phyloP scores from a whole-genome alignment of 2,113 vertebrate genomes.

The Seriola rivoliana region DNA sequence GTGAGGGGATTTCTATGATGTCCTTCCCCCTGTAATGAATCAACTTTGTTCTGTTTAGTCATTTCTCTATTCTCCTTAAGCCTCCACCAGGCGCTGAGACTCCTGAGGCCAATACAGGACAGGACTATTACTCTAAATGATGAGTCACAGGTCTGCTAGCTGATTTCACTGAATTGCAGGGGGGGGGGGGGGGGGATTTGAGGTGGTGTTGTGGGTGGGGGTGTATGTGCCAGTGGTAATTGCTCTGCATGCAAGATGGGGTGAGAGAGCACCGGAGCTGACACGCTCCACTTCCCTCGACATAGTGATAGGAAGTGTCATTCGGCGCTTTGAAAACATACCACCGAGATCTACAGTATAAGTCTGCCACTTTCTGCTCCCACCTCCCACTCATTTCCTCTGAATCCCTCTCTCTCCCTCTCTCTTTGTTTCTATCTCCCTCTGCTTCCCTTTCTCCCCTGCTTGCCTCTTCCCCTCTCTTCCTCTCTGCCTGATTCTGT shows the following conservation, averaged over 20 bases:
- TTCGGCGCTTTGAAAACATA: slow-evolving; percentile 61
- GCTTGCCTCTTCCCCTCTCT: slow-evolving; percentile 4
- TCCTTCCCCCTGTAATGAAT: slow-evolving; percentile 6
- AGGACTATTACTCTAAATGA: slow-evolving; percentile 57
- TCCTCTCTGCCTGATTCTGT: slow-evolving; percentile 45
- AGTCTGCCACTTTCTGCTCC: slow-evolving; percentile 45
- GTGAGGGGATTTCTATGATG: slow-evolving; percentile 15
- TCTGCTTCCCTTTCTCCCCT: slow-evolving; percentile 10
- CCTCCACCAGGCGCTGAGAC: slow-evolving; percentile 15
- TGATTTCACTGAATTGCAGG: slow-evolving; percentile 48
- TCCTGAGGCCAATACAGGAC: slow-evolving; percentile 46
- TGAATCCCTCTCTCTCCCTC: slow-evolving; percentile 4
- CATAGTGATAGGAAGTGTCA: slow-evolving; percentile 71
- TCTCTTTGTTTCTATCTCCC: slow-evolving; percentile 5
- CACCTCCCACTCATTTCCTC: slow-evolving; percentile 48
- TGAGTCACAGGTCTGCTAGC: slow-evolving; percentile 68
- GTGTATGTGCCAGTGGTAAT: slow-evolving; percentile 45
- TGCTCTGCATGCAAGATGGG: slow-evolving; percentile 59
- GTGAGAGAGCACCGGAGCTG: slow-evolving; percentile 56
- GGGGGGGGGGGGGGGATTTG: not conserved
- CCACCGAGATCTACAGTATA: slow-evolving; percentile 41
- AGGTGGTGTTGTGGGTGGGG: not conserved
- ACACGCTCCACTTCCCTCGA: slow-evolving; percentile 71
- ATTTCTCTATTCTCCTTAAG: slow-evolving; percentile 33
- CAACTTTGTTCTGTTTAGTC: slow-evolving; percentile 21